A percentile compares a stretch with the other conserved stretches of the same genome.
These are phyloP conservation scores for Stylophora pistillata DNA, from an alignment of 64 coral and sea anemone genomes.

Conservation along the genomic window DNA sequence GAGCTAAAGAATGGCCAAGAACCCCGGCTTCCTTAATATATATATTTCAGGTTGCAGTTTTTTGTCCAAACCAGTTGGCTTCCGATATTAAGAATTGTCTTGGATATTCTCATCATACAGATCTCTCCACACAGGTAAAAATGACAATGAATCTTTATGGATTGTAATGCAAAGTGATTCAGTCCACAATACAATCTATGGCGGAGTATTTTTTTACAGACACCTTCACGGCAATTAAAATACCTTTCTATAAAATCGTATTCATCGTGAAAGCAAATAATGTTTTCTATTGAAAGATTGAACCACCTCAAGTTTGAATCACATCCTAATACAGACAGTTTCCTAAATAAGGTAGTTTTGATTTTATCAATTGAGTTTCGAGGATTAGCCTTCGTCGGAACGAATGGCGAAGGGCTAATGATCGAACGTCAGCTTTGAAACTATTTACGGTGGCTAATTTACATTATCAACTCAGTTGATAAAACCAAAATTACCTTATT, in stretches of 20 bases:
- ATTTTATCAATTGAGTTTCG: no score
- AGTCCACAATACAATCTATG: constrained; percentile 42
- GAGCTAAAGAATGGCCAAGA: constrained; percentile 5
- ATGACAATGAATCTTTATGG: constrained; percentile 45
- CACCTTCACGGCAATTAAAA: constrained; percentile 37
- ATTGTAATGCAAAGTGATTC: constrained; percentile 40
- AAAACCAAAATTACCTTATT: no score
- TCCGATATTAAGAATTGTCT: constrained; percentile 36
- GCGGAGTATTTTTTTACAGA: constrained; percentile 18
- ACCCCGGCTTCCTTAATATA: background rate
- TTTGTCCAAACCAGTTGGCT: constrained; percentile 22
- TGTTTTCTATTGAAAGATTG: background rate
- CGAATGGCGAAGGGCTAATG: no score
- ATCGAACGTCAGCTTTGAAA: no score
- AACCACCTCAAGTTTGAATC: constrained; percentile 20
- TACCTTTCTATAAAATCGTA: background rate
- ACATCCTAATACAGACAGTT: constrained; percentile 6
- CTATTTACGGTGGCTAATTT: no score
- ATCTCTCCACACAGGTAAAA: background rate
- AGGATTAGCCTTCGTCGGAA: no score
- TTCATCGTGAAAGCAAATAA: constrained; percentile 4
- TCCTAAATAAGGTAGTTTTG: no score
- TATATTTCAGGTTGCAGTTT: constrained; percentile 20
- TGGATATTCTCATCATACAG: background rate
- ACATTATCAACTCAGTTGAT: no score